phyloP scores from a whole-genome alignment of 2,113 vertebrate species.

The Aptenodytes forsteri region DNA sequence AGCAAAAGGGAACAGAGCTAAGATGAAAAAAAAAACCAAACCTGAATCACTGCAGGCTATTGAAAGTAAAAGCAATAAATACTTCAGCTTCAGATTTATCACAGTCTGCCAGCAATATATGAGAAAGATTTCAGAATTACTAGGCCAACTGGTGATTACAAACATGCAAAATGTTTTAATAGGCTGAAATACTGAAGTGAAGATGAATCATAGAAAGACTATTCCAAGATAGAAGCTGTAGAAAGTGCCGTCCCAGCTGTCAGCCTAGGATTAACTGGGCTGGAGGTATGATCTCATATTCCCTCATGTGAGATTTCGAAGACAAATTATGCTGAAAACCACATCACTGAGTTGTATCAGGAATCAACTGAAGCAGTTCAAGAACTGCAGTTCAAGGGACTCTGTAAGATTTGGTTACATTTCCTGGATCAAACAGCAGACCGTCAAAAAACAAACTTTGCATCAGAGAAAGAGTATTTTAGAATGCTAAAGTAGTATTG shows the following conservation, averaged over 20 bases:
- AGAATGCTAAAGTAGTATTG: neutral
- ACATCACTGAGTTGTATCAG: neutral
- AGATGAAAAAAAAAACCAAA: neutral
- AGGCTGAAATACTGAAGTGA: neutral
- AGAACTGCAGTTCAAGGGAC: neutral
- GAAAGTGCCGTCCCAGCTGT: neutral
- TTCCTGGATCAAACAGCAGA: neutral
- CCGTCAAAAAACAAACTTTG: neutral
- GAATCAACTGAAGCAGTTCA: neutral
- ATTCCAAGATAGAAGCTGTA: neutral
- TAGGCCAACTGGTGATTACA: neutral
- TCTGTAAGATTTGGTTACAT: neutral
- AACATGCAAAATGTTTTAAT: neutral
- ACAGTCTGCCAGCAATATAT: neutral
- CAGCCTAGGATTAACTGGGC: neutral
- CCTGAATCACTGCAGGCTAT: neutral
- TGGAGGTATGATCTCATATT: neutral
- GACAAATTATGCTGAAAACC: neutral
- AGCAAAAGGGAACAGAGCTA: neutral
- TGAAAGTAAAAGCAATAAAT: neutral
- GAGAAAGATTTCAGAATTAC: neutral
- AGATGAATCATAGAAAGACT: neutral
- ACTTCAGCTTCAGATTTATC: neutral
- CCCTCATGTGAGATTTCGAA: neutral
- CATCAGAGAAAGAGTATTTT: neutral